Evolutionary conservation across 1,140 invertebrate genomes (phyloP), one percentile per base, ranked within the genome.

Genomic region (Centruroides sculpturatus): DNA sequence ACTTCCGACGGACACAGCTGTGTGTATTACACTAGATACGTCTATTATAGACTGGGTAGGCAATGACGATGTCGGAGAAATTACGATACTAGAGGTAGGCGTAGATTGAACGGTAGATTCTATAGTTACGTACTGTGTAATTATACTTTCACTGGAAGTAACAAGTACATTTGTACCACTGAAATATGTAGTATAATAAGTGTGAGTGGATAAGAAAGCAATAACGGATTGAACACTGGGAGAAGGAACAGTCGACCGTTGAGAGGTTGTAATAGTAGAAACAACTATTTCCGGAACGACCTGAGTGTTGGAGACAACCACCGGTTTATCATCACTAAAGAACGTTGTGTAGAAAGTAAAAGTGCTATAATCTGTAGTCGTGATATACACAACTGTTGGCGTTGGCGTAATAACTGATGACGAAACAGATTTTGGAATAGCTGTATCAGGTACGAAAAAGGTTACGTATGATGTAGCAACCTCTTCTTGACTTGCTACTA

Each of bases 101-200:
- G 41, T 41, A 6, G 41, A 41, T 41, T 41, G 41, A 8, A 41
- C 41, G 13, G 59, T 36, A n/a, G 59, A 50, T 56, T 61, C 60
- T 8, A 61, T 60, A 55, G 63, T 64, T 46, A 68, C 64, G 54
- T 63, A 69, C 10, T 67, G 58, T 9, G 67, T 69, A 34, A 69
- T 61, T 47, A 67, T 59, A 52, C 66, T 66, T 55, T 66, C 62
- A 55, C 67, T 62, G 6, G 60, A 61, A 23, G 63, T 48, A 10
- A 69, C 59, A 51, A 63, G 50, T 49, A 64, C 59, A 49, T 64
- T 64, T 3, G 51, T 60, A 47, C 64, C 67, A 64, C 64, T 63
- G 58, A 68, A 66, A 36, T 65, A 62, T 35, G 69, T 69, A 13
- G 66, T 69, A 47, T 66, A 69, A 54, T 66, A 69, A 1, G 69